Conservation (phyloP, 2,797 vertebrate genomes). For the Scomberomorus guttatus region DNA sequence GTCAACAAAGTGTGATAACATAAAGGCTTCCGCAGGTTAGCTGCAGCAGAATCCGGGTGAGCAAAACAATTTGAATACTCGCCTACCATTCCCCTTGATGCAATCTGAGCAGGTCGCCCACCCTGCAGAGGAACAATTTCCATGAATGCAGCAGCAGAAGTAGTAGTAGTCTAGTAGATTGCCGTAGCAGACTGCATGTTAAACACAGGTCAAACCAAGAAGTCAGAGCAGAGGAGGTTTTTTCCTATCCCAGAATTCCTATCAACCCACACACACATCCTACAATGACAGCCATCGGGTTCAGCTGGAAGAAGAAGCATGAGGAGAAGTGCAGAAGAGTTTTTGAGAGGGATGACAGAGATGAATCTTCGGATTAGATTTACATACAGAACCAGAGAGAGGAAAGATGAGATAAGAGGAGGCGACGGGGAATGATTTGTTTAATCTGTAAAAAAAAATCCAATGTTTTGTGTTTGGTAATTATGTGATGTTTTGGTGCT, state of each 20-base stretch:
- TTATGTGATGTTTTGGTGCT: slow-evolving; percentile 45
- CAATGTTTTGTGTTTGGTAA: slow-evolving; percentile 32
- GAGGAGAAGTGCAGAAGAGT: slow-evolving; percentile 28
- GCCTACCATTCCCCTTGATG: slow-evolving; percentile 46
- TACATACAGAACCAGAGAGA: slow-evolving; percentile 30
- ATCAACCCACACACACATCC: slow-evolving; percentile 81
- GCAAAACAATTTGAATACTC: slow-evolving; percentile 41
- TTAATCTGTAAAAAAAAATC: slow-evolving; percentile 28
- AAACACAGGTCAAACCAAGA: slow-evolving; percentile 80
- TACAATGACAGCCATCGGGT: slow-evolving; percentile 70
- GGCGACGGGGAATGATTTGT: slow-evolving; percentile 34
- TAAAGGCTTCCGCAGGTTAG: slow-evolving; percentile 44
- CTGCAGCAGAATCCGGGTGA: slow-evolving; percentile 38
- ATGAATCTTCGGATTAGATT: slow-evolving; percentile 48
- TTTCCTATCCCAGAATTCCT: slow-evolving; percentile 77
- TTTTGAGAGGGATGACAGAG: slow-evolving; percentile 54
- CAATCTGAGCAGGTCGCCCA: slow-evolving; percentile 61
- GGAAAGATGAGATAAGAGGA: slow-evolving; percentile 6
- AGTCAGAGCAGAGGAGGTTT: slow-evolving; percentile 74
- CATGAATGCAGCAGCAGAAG: slow-evolving; percentile 45
- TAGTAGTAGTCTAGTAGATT: slow-evolving; percentile 58
- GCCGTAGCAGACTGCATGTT: slow-evolving; percentile 76
- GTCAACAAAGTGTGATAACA: slow-evolving; percentile 38
- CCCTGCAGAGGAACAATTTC: slow-evolving; percentile 44
- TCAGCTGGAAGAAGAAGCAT: slow-evolving; percentile 54